Percentiles rank a stretch among this genome's conserved stretches.
Evolutionary conservation across 1,140 invertebrate species (phyloP).

Genomic region (Drosophila melanica): DNA sequence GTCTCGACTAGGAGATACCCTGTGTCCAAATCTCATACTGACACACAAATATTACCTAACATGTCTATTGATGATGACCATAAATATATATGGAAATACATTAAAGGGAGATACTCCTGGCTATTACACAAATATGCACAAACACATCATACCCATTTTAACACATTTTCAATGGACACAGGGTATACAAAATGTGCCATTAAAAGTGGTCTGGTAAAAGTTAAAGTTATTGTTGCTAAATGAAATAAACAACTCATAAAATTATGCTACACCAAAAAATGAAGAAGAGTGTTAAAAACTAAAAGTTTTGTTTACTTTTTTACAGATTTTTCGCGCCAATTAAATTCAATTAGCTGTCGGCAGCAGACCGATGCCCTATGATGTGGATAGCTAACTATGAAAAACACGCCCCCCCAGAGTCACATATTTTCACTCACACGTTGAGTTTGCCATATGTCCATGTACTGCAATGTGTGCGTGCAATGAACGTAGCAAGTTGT

Average conservation of each 20-base stretch:
- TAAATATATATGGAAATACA: too few relatives aligned
- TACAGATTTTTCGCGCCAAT: slow-evolving; percentile 75
- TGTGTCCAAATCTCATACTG: too few relatives aligned
- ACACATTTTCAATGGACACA: too few relatives aligned
- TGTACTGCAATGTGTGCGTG: slow-evolving; percentile 15
- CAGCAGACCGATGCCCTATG: slow-evolving; percentile 34
- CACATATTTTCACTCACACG: slow-evolving; percentile 3
- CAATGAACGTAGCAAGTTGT: slow-evolving; percentile 29
- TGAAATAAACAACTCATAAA: slow-evolving; percentile 76
- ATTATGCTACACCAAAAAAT: slow-evolving; percentile 59
- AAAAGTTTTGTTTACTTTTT: slow-evolving; percentile 65
- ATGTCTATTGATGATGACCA: too few relatives aligned
- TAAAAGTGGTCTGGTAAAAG: slow-evolving; percentile 37
- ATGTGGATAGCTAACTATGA: slow-evolving; percentile 36
- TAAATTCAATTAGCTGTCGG: slow-evolving; percentile 80
- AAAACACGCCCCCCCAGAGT: slow-evolving; percentile 17
- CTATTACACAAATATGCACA: too few relatives aligned
- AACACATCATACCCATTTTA: too few relatives aligned
- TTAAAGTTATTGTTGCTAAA: slow-evolving; percentile 72
- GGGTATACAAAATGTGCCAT: slow-evolving; percentile 43
- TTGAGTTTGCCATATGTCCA: slow-evolving; percentile 1
- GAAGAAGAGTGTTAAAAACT: slow-evolving; percentile 40
- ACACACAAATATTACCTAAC: too few relatives aligned
- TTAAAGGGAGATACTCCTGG: too few relatives aligned
- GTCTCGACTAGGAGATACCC: too few relatives aligned